These are phyloP conservation scores for Tricholauxania praeusta DNA, from an alignment of 2,888 invertebrate genomes.

Conservation along the genomic window DNA sequence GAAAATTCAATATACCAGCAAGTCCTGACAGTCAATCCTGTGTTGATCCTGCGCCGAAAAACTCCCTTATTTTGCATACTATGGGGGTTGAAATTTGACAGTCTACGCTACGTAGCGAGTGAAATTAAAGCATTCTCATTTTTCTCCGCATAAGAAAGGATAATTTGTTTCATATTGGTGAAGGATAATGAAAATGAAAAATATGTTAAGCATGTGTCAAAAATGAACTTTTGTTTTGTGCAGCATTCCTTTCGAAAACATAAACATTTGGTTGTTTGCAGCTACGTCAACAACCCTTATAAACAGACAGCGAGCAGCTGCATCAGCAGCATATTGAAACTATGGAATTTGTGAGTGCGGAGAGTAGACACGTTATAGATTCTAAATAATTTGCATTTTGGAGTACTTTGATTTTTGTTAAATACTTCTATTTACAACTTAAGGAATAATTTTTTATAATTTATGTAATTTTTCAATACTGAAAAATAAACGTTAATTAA, in stretches of 20 bases:
- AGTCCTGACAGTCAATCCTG: background rate
- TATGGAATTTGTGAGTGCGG: too few species aligned
- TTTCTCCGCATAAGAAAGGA: background rate
- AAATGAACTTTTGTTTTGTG: conserved; percentile 17
- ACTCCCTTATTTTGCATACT: conserved; percentile 47
- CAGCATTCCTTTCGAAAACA: conserved; percentile 9
- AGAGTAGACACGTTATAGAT: too few species aligned
- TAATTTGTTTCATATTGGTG: conserved; percentile 16
- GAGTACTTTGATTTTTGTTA: background rate
- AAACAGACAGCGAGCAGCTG: background rate
- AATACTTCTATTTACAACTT: background rate
- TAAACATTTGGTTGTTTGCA: background rate
- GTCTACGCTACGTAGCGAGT: background rate
- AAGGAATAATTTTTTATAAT: too few species aligned
- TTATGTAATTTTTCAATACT: too few species aligned
- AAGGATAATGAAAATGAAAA: background rate
- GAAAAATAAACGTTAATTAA: too few species aligned
- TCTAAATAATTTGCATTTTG: too few species aligned
- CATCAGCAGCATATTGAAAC: too few species aligned
- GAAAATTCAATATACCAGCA: conserved; percentile 24
- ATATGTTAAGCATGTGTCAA: conserved; percentile 11
- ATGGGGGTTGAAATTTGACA: conserved; percentile 38
- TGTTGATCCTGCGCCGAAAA: conserved; percentile 45
- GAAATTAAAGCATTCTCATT: background rate
- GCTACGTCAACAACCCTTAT: background rate